These are phyloP conservation scores for Lithobates sylvaticus DNA, from an alignment of 2,797 vertebrate species.

Conservation along the genomic window DNA sequence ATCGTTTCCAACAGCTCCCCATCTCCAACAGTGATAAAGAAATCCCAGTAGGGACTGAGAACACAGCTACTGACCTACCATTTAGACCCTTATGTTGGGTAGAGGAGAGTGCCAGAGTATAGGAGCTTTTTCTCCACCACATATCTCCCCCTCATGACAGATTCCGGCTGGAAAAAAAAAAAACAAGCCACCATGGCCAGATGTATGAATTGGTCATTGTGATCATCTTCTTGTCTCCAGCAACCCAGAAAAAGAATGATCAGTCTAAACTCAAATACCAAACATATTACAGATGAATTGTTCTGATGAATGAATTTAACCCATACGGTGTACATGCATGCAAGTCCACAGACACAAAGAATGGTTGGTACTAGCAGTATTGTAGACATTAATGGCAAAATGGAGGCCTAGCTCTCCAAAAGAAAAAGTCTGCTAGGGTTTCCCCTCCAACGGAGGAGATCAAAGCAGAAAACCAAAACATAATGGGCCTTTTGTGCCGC, in stretches of 20 bases:
- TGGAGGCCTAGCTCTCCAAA: constrained; percentile 71
- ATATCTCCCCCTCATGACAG: not conserved
- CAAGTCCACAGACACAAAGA: constrained; percentile 84
- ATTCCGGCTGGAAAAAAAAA: not conserved
- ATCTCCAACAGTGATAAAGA: no score
- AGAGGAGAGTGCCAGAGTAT: no score
- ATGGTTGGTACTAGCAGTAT: constrained; percentile 79
- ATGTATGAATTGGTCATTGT: not conserved
- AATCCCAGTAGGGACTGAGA: no score
- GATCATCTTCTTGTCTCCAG: constrained; percentile 8
- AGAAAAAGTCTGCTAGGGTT: constrained; percentile 4
- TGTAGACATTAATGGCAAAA: constrained; percentile 79
- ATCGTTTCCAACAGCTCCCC: no score
- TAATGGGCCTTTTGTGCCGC: constrained; percentile 69
- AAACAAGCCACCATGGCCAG: not conserved
- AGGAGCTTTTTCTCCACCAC: no score
- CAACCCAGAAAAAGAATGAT: not conserved
- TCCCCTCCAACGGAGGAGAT: not conserved
- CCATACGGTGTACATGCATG: constrained; percentile 82
- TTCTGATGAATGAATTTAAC: constrained; percentile 76
- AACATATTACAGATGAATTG: constrained; percentile 70
- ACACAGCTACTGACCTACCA: no score
- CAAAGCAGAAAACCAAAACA: constrained; percentile 72
- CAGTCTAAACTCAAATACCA: constrained; percentile 20
- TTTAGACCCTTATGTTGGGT: no score